phyloP scores from a whole-genome alignment of 2,888 invertebrate species.

The Monopis laevigella region DNA sequence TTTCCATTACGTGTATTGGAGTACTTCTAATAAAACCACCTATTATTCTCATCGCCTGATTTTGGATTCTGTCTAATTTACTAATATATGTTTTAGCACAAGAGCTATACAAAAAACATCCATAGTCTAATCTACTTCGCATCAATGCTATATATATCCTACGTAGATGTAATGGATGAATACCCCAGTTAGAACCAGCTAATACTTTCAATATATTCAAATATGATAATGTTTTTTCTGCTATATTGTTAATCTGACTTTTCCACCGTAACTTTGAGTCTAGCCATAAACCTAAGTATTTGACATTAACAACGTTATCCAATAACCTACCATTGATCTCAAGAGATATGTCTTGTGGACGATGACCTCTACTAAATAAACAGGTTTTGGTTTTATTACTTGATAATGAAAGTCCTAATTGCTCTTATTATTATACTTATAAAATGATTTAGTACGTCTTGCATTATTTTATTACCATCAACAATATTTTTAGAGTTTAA shows the following conservation, averaged over 20 bases:
- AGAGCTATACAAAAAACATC: constrained; percentile 18
- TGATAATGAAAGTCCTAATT: neutral
- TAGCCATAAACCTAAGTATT: constrained; percentile 21
- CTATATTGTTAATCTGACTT: constrained; percentile 19
- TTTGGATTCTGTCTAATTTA: constrained; percentile 21
- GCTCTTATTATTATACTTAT: neutral
- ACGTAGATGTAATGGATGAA: constrained; percentile 22
- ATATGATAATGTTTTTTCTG: constrained; percentile 13
- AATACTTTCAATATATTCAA: constrained; percentile 20
- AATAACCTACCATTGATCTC: constrained; percentile 14
- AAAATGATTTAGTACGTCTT: neutral
- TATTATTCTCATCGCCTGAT: constrained; percentile 19
- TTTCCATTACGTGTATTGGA: constrained; percentile 20
- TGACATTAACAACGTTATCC: constrained; percentile 16
- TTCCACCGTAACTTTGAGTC: constrained; percentile 18
- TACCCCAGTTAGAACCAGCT: constrained; percentile 21
- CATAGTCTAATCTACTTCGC: constrained; percentile 23
- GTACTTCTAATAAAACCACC: constrained; percentile 21
- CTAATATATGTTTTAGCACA: constrained; percentile 16
- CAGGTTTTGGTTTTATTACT: neutral
- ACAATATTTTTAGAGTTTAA: no score
- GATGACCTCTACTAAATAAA: constrained; percentile 2
- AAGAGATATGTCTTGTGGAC: neutral
- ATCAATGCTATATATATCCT: constrained; percentile 22
- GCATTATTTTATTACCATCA: no score